A percentile compares a stretch with the other conserved stretches of the same genome.
phyloP scores from a whole-genome alignment of 2,797 vertebrate genomes.

The Anniella stebbinsi region DNA sequence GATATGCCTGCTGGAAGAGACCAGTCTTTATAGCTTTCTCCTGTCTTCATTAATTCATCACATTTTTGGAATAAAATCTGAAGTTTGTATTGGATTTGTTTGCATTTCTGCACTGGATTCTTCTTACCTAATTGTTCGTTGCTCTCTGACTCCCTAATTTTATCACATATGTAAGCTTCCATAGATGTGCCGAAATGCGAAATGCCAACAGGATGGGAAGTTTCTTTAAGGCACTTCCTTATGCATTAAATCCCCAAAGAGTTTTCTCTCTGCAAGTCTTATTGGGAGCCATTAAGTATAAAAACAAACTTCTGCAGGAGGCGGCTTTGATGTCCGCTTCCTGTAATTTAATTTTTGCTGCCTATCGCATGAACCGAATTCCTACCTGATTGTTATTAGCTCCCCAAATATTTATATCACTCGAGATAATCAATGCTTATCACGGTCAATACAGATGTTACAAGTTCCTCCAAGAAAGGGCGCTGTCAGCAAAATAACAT shows the following conservation, averaged over 20 bases:
- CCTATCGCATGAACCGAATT: constrained; percentile 84
- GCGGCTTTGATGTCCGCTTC: constrained; percentile 92
- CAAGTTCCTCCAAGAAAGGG: constrained; percentile 75
- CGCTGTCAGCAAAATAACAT: constrained; percentile 77
- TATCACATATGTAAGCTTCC: constrained; percentile 77
- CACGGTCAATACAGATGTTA: constrained; percentile 78
- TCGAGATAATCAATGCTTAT: constrained; percentile 83
- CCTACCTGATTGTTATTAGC: constrained; percentile 78
- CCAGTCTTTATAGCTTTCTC: too few relatives aligned
- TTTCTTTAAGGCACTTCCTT: constrained; percentile 90
- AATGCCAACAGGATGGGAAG: constrained; percentile 83
- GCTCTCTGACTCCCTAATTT: constrained; percentile 61
- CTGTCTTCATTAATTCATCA: not conserved
- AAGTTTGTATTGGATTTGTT: constrained; percentile 57
- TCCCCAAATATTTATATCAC: constrained; percentile 81
- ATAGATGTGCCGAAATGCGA: constrained; percentile 81
- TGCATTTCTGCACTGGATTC: constrained; percentile 52
- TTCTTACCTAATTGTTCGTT: constrained; percentile 59
- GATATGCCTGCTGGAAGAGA: too few relatives aligned
- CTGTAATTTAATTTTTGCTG: constrained; percentile 91
- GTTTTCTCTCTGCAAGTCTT: constrained; percentile 85
- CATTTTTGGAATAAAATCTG: constrained; percentile 49
- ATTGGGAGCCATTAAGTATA: constrained; percentile 85
- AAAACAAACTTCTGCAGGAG: constrained; percentile 90
- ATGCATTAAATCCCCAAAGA: constrained; percentile 81